Percentiles rank a stretch among this genome's conserved stretches.
Evolutionary conservation across 2,888 invertebrate species (phyloP).

Genomic region (Chydorus sphaericus): DNA sequence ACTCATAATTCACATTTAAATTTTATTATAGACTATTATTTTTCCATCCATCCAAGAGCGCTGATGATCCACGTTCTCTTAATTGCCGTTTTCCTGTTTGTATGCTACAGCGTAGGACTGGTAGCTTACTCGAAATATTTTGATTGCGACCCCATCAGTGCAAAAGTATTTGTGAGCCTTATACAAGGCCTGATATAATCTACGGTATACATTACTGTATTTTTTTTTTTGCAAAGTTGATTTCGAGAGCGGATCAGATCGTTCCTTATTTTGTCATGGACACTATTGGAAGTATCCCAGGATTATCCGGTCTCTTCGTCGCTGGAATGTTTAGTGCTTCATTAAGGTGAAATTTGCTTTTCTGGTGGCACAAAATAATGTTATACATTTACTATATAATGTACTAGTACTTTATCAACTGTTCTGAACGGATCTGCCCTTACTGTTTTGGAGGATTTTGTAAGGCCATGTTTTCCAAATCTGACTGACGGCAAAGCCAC

Average conservation of each 20-base stretch:
- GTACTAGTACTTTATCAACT: background rate
- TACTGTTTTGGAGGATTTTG: slow-evolving; percentile 60
- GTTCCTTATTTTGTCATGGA: slow-evolving; percentile 81
- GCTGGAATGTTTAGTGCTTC: slow-evolving; percentile 89
- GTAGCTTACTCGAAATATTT: slow-evolving; percentile 66
- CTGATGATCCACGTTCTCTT: no score
- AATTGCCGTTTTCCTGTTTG: no score
- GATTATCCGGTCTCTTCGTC: slow-evolving; percentile 77
- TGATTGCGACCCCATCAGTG: slow-evolving; percentile 67
- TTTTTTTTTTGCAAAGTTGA: slow-evolving; percentile 31
- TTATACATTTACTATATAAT: no score
- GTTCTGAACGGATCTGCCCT: background rate
- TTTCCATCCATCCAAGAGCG: no score
- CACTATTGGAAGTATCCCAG: slow-evolving; percentile 54
- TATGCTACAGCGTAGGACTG: no score
- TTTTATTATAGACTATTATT: no score
- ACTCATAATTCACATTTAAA: no score
- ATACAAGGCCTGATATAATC: background rate
- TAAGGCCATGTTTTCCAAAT: slow-evolving; percentile 40
- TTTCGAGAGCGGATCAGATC: slow-evolving; percentile 55
- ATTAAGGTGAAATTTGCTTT: slow-evolving; percentile 49
- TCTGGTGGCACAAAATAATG: background rate
- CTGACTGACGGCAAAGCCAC: slow-evolving; percentile 24
- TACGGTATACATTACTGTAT: background rate
- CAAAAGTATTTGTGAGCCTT: slow-evolving; percentile 33